Conservation (phyloP, 2,113 vertebrate genomes). For the Notechis scutatus region DNA sequence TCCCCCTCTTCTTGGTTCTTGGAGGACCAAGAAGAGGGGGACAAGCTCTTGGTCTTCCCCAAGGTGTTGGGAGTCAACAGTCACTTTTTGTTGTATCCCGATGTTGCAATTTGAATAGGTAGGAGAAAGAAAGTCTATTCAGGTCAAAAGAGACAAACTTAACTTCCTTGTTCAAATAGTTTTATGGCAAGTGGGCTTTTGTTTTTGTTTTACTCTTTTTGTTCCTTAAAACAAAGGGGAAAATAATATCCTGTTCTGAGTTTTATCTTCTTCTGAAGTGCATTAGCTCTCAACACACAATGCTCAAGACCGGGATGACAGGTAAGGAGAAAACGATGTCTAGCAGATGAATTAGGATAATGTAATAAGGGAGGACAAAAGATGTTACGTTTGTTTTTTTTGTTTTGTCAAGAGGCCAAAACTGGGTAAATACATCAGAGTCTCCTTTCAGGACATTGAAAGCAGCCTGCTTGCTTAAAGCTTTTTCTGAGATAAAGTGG, state of each 20-base stretch:
- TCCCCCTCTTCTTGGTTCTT: not conserved
- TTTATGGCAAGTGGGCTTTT: not conserved
- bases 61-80: not conserved
- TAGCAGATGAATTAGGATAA: not conserved
- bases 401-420: not conserved
- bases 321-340: not conserved
- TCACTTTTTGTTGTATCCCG: not conserved
- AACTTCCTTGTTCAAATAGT: not conserved
- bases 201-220: not conserved
- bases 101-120: not conserved
- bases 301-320: not conserved
- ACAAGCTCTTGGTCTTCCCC: not conserved
- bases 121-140: not conserved
- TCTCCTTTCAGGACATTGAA: not conserved
- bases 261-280: not conserved
- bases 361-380: not conserved
- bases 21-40: not conserved
- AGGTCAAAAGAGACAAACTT: not conserved
- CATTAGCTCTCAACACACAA: not conserved
- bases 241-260: not conserved
- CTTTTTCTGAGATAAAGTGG: constrained; percentile 9
- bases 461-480: not conserved
- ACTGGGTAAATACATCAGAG: not conserved
- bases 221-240: not conserved
- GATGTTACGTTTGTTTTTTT: not conserved